phyloP scores from a whole-genome alignment of 2,888 invertebrate species.

The Ethmia dodecea region DNA sequence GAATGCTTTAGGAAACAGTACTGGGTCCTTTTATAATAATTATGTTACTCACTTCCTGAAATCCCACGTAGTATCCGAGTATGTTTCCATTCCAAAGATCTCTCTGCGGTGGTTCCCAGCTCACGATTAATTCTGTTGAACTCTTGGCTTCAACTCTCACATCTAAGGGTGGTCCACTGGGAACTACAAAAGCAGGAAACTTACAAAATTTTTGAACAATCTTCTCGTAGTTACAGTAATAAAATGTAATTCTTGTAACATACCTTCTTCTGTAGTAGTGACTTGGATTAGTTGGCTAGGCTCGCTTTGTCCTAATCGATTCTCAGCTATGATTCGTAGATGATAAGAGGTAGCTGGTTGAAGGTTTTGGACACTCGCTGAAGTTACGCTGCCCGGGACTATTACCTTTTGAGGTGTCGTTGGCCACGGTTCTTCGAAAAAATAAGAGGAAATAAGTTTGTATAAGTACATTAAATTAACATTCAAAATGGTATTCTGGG shows the following conservation, averaged over 20 bases:
- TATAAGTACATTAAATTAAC: background rate
- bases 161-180: slow-evolving; percentile 89
- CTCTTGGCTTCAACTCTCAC: slow-evolving; percentile 90
- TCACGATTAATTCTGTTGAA: slow-evolving; percentile 89
- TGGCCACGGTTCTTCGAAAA: slow-evolving; percentile 85
- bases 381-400: slow-evolving; percentile 89
- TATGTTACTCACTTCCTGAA: slow-evolving; percentile 78
- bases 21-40: no score
- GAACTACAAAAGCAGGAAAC: slow-evolving; percentile 73
- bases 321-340: slow-evolving; percentile 92
- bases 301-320: slow-evolving; percentile 91
- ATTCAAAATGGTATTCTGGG: background rate
- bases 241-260: background rate
- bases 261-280: slow-evolving; percentile 90
- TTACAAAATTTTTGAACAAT: background rate
- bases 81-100: slow-evolving; percentile 93
- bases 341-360: slow-evolving; percentile 93
- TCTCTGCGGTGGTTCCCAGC: slow-evolving; percentile 91
- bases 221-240: background rate
- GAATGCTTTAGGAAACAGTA: no score
- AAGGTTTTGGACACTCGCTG: slow-evolving; percentile 87
- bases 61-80: slow-evolving; percentile 92
- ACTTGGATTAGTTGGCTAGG: slow-evolving; percentile 91
- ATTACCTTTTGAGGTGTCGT: slow-evolving; percentile 88
- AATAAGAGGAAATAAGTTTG: background rate